Evolutionary conservation across 2,113 vertebrate genomes (phyloP).

Genomic region (Megaceryle maxima): DNA sequence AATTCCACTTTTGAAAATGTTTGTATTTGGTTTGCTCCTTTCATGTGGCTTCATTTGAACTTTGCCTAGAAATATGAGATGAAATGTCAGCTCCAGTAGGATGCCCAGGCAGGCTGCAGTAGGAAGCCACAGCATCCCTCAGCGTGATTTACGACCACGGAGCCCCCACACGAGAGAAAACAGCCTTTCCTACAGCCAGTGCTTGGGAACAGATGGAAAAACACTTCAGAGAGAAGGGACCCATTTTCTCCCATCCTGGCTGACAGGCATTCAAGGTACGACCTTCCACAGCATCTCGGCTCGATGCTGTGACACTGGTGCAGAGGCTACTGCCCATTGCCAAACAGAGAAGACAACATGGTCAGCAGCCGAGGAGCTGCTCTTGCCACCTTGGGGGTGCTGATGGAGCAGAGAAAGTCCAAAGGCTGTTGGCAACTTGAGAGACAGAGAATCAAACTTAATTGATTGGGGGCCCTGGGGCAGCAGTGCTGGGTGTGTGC

Average conservation of each 20-base stretch:
- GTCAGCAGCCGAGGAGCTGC: background rate
- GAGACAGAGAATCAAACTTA: background rate
- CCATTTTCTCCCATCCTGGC: background rate
- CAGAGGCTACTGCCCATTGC: background rate
- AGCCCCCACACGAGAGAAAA: background rate
- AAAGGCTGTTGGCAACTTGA: background rate
- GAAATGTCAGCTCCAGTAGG: accelerated
- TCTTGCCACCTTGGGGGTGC: background rate
- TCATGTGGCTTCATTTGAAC: background rate
- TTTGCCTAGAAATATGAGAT: background rate
- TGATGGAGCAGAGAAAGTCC: background rate
- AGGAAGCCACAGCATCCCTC: background rate
- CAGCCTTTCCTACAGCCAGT: background rate
- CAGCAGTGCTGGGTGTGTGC: background rate
- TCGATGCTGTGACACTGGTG: background rate
- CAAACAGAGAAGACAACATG: accelerated
- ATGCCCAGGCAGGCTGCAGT: background rate
- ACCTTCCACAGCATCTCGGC: background rate
- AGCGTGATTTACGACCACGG: background rate
- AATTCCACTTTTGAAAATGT: background rate
- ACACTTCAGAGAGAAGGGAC: background rate
- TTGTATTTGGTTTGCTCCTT: background rate
- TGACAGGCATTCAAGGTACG: background rate
- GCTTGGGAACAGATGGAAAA: background rate
- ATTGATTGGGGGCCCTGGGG: background rate